Evolutionary conservation across 2,888 invertebrate genomes (phyloP).

Genomic region (Clepsis dumicolana): DNA sequence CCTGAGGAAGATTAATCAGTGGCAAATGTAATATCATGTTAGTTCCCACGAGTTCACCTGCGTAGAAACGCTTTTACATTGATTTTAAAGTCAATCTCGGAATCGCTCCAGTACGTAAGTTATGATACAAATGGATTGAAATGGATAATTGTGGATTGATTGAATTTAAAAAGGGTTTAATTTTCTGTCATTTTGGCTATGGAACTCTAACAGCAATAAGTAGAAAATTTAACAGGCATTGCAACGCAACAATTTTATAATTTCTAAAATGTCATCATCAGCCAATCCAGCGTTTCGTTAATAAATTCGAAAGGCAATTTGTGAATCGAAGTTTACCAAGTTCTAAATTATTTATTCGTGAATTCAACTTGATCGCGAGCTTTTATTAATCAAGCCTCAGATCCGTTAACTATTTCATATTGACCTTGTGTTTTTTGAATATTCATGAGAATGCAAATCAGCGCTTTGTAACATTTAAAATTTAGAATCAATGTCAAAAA

Average conservation of each 20-base stretch:
- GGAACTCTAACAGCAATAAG: not conserved
- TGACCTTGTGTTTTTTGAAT: slow-evolving; percentile 43
- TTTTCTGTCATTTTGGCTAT: too few relatives aligned
- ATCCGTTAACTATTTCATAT: slow-evolving; percentile 37
- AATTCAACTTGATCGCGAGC: slow-evolving; percentile 21
- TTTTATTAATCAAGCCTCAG: slow-evolving; percentile 40
- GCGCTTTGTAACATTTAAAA: slow-evolving; percentile 39
- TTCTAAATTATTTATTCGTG: slow-evolving; percentile 33
- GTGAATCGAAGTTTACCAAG: not conserved
- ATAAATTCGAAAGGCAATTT: slow-evolving; percentile 13
- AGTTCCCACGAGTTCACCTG: not conserved
- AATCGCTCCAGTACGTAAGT: too few relatives aligned
- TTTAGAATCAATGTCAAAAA: slow-evolving; percentile 37
- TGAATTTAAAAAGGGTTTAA: too few relatives aligned
- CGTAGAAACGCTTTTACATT: too few relatives aligned
- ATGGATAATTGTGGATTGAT: too few relatives aligned
- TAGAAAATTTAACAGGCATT: not conserved
- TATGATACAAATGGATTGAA: too few relatives aligned
- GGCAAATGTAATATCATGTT: not conserved
- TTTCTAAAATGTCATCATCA: not conserved
- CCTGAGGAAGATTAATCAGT: not conserved
- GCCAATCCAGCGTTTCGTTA: not conserved
- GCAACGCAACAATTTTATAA: not conserved
- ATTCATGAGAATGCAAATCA: slow-evolving; percentile 43
- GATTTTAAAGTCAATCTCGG: too few relatives aligned